Evolutionary conservation across 1,140 invertebrate species (phyloP), one percentile per base, ranked within the genome.

Genomic region (Lucilia cuprina): DNA sequence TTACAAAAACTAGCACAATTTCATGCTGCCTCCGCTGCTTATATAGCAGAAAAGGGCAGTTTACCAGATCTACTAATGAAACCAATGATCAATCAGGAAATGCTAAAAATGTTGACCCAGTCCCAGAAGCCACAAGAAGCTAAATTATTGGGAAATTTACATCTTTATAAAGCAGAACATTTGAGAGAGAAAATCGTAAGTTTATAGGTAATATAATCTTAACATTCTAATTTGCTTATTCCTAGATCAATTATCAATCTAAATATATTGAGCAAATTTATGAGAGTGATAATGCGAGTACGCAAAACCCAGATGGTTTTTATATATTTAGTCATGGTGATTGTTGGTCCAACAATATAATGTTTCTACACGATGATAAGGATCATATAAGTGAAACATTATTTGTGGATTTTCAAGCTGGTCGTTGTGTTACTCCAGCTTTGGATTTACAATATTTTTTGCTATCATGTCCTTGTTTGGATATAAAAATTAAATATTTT

Each of bases 321-420:
- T 92, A 92, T 85, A 93, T 94, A 2, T 88, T 95, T 14, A 93
- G 92, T 86, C 94, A 94, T 83, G 94, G 94, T 10, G 94, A 95
- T 86, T 91, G 91, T 9, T 95, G 94, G 94, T 87, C 93, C 0
- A 94, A 94, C 86, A 95, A 95, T 85, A 93, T 95, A 86, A 87
- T 95, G 84, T 94, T 95, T 88, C 91, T 92, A 60, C 94, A 94
- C 85, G 88, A 93, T 83, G 84, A 91, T 0, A 78, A 91, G 2
- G 91, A 88, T 1, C 91, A 92, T 85, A 89, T 93, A 0, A 86
- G 91, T 49, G 90, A 92, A 17, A 91, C 92, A 12, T 92, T 93
- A 86, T 92, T 94, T 84, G 91, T 92, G n/a, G 92, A 92, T 41
- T 92, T 91, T 83, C 92, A 92, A 85, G 74, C 90, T 9, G 85